phyloP scores from a whole-genome alignment of 2,113 vertebrate species.

The Eolophus roseicapilla region DNA sequence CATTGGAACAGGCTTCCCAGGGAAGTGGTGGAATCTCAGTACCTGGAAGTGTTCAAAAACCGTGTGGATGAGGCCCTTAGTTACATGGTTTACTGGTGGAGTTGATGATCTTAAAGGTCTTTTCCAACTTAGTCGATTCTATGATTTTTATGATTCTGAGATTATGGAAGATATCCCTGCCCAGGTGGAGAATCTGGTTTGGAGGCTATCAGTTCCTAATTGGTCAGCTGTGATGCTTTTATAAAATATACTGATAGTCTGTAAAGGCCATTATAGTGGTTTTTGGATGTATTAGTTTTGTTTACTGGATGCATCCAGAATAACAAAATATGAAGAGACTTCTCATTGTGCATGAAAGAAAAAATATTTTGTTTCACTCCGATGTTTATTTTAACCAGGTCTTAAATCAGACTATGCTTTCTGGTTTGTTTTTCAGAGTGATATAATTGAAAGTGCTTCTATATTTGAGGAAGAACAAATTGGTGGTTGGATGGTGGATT shows the following conservation, averaged over 20 bases:
- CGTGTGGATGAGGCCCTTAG: too few relatives aligned
- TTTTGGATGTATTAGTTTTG: neutral
- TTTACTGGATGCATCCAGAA: neutral
- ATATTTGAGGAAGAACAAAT: conserved; percentile 39
- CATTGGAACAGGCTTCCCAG: too few relatives aligned
- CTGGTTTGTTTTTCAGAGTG: conserved; percentile 71
- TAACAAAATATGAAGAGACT: neutral
- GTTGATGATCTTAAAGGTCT: too few relatives aligned
- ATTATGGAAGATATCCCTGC: too few relatives aligned
- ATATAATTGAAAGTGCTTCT: conserved; percentile 57
- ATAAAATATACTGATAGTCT: neutral
- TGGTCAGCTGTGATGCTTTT: neutral
- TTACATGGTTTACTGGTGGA: too few relatives aligned
- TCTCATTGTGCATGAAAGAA: neutral
- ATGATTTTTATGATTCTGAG: too few relatives aligned
- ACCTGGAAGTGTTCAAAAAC: too few relatives aligned
- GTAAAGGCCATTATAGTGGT: neutral
- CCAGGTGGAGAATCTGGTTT: too few relatives aligned
- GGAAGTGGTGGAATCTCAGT: too few relatives aligned
- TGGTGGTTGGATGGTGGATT: conserved; percentile 67
- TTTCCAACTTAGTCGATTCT: too few relatives aligned
- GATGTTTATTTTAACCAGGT: neutral
- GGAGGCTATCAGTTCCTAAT: neutral
- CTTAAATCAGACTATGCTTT: conserved; percentile 18
- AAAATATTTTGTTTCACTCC: neutral